Conservation (phyloP, 2,797 vertebrate species). For the Gallinago stenura region DNA sequence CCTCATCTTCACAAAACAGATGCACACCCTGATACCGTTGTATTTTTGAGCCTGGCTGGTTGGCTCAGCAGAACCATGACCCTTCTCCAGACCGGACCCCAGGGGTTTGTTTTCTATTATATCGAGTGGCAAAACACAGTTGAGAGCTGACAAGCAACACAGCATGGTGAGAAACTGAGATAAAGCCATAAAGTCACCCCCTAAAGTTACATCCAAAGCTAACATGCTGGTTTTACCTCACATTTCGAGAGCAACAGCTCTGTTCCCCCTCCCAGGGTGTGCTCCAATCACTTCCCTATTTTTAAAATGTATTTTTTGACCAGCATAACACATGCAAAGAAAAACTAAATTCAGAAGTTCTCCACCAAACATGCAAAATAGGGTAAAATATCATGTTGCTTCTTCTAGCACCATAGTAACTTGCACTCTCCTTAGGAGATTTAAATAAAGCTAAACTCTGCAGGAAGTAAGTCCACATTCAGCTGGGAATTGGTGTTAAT, state of each 20-base stretch:
- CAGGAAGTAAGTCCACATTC: neutral
- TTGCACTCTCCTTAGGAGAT: neutral
- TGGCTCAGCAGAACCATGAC: neutral
- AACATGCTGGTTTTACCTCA: accelerated
- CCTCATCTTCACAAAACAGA: neutral
- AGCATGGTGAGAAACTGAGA: neutral
- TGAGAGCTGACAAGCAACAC: neutral
- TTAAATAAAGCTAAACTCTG: neutral
- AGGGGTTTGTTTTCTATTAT: neutral
- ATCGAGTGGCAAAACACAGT: accelerated
- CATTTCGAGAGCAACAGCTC: neutral
- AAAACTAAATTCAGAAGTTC: neutral
- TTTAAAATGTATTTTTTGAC: neutral
- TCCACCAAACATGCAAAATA: neutral
- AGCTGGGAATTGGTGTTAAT: neutral
- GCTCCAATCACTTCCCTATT: neutral
- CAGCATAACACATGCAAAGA: neutral
- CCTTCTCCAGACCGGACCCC: neutral
- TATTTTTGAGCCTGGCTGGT: neutral
- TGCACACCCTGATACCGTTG: neutral
- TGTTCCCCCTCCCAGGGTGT: neutral
- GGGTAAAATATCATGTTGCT: neutral
- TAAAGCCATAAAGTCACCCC: neutral
- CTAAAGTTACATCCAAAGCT: neutral
- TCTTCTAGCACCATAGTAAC: neutral